Evolutionary conservation across 2,888 invertebrate genomes (phyloP), one percentile per base, ranked within the genome.

Genomic region (Alloplasta piceator): DNA sequence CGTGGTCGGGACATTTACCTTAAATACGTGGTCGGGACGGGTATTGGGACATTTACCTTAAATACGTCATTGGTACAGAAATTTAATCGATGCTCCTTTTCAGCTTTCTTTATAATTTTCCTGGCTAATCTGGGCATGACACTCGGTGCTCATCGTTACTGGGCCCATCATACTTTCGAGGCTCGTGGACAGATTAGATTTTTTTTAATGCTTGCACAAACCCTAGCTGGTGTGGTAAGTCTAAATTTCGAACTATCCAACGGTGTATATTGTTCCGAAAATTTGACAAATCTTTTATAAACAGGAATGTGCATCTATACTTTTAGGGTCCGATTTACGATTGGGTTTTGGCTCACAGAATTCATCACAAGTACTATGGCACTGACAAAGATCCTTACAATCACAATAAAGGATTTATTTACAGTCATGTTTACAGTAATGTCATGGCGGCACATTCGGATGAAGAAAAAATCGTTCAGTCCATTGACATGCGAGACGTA

Each of bases 111-210:
- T 0, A 91, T 97, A 73, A 94, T 95, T 70, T 89, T 94, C 1
- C 87, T 96, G 26, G 95, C 95, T 4, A 94, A 95, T 5, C 89
- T 98, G 84, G 98, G 98, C 1, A 95, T 97, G 38, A 98, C 98
- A 0, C 96, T 97, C 1, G 99, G 99, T 0, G 96, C 98, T 0
- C 99, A 99, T 91, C 94, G 99, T 83, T 93, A 98, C 46, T 99
- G 98, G 98, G 95, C 98, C 0, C 99, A 99, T 92, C 93, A 94
- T 64, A 94, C 97, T 0, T 99, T 97, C 91, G 95, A 95, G 87
- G 98, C 98, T 0, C 94, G 93, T 77, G 93, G 94, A 4, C 94
- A 95, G 1, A 92, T 98, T 0, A 94, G 95, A 85, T 90, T 97
- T n/a, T 93, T 96, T 26, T 94, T 99, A 0, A 96, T 97, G 94